These are phyloP conservation scores for Ephialtes manifestator DNA, from an alignment of 2,888 invertebrate genomes.

Conservation along the genomic window DNA sequence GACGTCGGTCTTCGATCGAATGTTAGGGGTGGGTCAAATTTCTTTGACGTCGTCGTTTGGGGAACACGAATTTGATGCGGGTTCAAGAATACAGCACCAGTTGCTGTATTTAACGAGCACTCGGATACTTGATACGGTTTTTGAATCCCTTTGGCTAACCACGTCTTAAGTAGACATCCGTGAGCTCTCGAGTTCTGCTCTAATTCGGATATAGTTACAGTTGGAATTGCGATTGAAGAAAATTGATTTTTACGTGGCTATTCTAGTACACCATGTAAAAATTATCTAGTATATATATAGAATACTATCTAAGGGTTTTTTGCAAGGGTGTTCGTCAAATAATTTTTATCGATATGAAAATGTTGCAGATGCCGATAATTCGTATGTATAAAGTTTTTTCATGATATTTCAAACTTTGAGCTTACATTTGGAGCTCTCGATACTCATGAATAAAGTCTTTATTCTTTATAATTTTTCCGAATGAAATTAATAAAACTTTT, in stretches of 20 bases:
- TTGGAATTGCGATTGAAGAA: not conserved
- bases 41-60: not conserved
- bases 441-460: too few species aligned
- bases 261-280: not conserved
- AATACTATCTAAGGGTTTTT: too few species aligned
- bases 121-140: not conserved
- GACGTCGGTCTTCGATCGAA: not conserved
- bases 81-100: not conserved
- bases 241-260: not conserved
- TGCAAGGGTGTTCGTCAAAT: too few species aligned
- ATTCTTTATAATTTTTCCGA: too few species aligned
- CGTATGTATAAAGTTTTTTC: too few species aligned
- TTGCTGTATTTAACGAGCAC: slow-evolving; percentile 33
- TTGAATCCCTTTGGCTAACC: not conserved
- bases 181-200: slow-evolving; percentile 15
- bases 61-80: slow-evolving; percentile 3
- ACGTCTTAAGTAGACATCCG: not conserved
- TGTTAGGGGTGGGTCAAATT: not conserved
- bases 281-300: too few species aligned
- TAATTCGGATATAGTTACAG: slow-evolving; percentile 23
- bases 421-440: too few species aligned
- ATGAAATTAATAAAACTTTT: too few species aligned
- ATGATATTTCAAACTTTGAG: too few species aligned
- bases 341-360: too few species aligned
- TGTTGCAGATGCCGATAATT: too few species aligned